phyloP scores from a whole-genome alignment of 2,888 invertebrate genomes.

The Blastobasis lacticolella region DNA sequence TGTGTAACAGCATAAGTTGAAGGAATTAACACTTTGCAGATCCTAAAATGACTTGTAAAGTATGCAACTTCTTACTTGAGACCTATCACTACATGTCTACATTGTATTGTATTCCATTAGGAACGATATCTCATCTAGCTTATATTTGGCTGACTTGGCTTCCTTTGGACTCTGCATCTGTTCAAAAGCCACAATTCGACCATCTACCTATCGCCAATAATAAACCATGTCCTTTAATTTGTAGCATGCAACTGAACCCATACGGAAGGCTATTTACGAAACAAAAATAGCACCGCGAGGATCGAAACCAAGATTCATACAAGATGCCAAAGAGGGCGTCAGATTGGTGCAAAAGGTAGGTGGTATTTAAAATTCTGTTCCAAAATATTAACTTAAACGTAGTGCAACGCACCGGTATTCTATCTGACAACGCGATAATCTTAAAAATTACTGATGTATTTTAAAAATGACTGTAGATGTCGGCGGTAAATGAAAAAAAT shows the following conservation, averaged over 20 bases:
- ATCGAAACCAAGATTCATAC: slow-evolving; percentile 53
- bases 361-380: neutral
- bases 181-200: too few relatives aligned
- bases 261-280: slow-evolving; percentile 58
- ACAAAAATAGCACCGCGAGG: slow-evolving; percentile 43
- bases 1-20: too few relatives aligned
- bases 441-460: neutral
- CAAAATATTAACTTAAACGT: neutral
- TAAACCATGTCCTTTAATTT: neutral
- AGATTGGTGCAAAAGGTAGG: slow-evolving; percentile 4
- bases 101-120: too few relatives aligned
- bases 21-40: too few relatives aligned
- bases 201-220: too few relatives aligned
- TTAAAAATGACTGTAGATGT: neutral
- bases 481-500: neutral
- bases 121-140: too few relatives aligned
- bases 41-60: too few relatives aligned
- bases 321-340: slow-evolving; percentile 60
- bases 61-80: too few relatives aligned
- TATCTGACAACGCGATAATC: neutral
- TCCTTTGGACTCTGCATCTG: too few relatives aligned
- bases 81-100: too few relatives aligned
- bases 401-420: neutral
- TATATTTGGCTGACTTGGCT: too few relatives aligned
- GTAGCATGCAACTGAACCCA: slow-evolving; percentile 47